Conservation (phyloP, 2,888 invertebrate species). For the Pterostichus niger region DNA sequence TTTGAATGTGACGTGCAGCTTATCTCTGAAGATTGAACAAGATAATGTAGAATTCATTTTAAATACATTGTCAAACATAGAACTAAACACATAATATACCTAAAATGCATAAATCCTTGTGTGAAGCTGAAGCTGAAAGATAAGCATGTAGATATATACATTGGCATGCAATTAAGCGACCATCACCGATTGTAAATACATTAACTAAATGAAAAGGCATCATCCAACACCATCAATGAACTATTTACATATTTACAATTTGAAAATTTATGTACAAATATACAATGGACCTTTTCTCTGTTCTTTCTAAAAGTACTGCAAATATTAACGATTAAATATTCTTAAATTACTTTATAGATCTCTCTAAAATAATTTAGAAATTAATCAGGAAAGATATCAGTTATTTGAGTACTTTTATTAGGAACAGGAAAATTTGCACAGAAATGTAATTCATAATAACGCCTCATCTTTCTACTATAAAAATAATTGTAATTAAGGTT, state of each 20-base stretch:
- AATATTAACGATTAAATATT: too few species aligned
- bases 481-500: too few species aligned
- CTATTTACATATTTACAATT: slow-evolving; percentile 61
- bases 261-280: slow-evolving; percentile 47
- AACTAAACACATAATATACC: slow-evolving; percentile 23
- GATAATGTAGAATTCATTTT: slow-evolving; percentile 26
- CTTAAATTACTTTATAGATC: too few species aligned
- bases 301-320: neutral
- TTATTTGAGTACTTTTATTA: neutral
- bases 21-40: slow-evolving; percentile 80
- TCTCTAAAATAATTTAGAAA: too few species aligned
- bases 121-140: slow-evolving; percentile 62
- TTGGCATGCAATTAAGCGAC: slow-evolving; percentile 53
- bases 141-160: slow-evolving; percentile 61
- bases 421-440: neutral
- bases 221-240: slow-evolving; percentile 50
- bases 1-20: slow-evolving; percentile 89
- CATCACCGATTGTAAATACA: slow-evolving; percentile 29
- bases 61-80: neutral
- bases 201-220: slow-evolving; percentile 60
- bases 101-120: slow-evolving; percentile 14
- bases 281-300: slow-evolving; percentile 2
- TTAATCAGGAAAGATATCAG: too few species aligned
- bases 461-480: neutral
- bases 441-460: too few species aligned